Evolutionary conservation across 92 coral and sea anemone genomes (phyloP), one percentile per base, ranked within the genome.

Genomic region (Epizoanthus stellaris): DNA sequence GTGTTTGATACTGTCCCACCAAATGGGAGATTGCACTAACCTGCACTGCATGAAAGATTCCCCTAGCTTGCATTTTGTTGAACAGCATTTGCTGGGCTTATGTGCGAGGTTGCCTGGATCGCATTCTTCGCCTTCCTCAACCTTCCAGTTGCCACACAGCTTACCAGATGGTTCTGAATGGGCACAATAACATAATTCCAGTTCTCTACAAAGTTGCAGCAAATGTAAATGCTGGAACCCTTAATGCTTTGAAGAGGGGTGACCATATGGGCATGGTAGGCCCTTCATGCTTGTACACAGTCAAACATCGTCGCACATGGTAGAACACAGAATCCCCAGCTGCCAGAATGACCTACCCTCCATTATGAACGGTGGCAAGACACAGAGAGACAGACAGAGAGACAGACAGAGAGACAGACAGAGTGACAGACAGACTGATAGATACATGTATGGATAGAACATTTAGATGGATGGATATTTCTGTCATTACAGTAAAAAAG

Each of bases 71-170:
- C 99, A 96, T 15, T 82, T 88, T 30, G n/a, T 88, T 2, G 95
- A 87, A 76, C 98, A 96, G 72, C 98, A 95, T 42, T 21, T 20
- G 30, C 85, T 86, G 15, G 85, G 90, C 5, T 16, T 70, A 4
- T 87, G 70, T 16, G 73, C 89, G 9, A 94, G 85, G 79, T 89
- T 92, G 11, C 99, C 99, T 1, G 99, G 95, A 56, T 96, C 99
- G 67, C 99, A 96, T 13, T 92, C 85, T 65, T 96, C 99, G 2
- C 89, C 94, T 6, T 73, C 80, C 73, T 96, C 99, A 15, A 57
- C 81, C 84, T 93, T 95, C 91, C 83, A 96, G 75, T 96, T 96
- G 4, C 99, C 99, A 66, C 99, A 96, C 43, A 94, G 89, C 54
- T 71, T 74, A 34, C 76, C 88, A 62, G 91, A 85, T 25, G 98